Percentiles rank a stretch among this genome's conserved stretches.
These are phyloP conservation scores for Alfaro cultratus DNA, from an alignment of 2,797 vertebrate genomes.

Conservation along the genomic window DNA sequence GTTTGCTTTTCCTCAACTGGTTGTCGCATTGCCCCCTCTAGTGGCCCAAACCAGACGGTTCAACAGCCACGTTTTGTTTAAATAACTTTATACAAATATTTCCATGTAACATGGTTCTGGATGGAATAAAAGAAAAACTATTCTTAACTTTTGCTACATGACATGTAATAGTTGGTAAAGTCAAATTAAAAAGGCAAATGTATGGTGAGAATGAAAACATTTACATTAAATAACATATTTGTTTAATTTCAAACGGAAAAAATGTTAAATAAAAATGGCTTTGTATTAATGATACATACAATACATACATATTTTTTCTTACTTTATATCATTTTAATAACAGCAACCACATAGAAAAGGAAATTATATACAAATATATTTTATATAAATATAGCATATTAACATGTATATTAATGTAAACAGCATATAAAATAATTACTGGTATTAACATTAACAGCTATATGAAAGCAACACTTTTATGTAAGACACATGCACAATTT, in stretches of 20 bases:
- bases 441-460: neutral
- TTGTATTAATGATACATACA: too few species aligned
- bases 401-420: too few species aligned
- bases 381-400: too few species aligned
- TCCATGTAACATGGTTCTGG: neutral
- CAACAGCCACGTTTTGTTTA: conserved; percentile 1
- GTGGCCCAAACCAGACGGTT: conserved; percentile 17
- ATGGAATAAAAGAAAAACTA: neutral
- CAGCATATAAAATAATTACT: neutral
- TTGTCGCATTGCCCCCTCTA: conserved; percentile 47
- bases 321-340: too few species aligned
- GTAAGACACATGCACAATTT: neutral
- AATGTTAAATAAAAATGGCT: too few species aligned
- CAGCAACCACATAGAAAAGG: too few species aligned
- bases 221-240: neutral
- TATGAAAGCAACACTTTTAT: neutral
- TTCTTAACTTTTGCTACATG: neutral
- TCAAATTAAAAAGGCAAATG: neutral
- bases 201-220: neutral
- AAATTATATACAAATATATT: too few species aligned
- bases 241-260: neutral
- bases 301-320: too few species aligned
- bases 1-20: neutral
- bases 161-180: neutral
- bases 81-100: neutral